Evolutionary conservation across 2,113 vertebrate species (phyloP).

Genomic region (Fulica atra): DNA sequence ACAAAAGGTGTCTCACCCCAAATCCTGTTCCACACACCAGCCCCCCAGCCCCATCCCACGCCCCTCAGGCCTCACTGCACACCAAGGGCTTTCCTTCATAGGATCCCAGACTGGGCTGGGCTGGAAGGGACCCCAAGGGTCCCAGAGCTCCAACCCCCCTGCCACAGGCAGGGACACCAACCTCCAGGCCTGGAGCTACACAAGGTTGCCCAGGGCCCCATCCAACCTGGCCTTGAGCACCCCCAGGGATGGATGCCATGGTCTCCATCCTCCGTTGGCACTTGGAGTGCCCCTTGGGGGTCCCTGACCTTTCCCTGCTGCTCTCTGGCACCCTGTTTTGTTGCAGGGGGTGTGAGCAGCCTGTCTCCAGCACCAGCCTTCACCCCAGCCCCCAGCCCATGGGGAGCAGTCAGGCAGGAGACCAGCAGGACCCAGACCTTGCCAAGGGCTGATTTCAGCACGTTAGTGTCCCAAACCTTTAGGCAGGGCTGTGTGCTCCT

Average conservation of each 20-base stretch:
- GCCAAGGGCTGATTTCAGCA: fast-evolving
- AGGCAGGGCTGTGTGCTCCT: not conserved
- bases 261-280: not conserved
- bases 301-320: not conserved
- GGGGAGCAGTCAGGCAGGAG: fast-evolving
- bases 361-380: not conserved
- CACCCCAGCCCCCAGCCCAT: fast-evolving
- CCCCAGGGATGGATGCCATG: no score
- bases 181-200: no score
- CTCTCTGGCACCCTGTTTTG: fast-evolving
- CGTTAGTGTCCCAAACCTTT: fast-evolving
- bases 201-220: no score
- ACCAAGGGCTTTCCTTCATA: fast-evolving
- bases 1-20: not conserved
- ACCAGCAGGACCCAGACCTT: not conserved
- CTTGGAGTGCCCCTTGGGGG: fast-evolving
- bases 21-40: not conserved
- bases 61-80: not conserved
- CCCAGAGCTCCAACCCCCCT: no score
- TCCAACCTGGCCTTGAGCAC: no score
- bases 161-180: no score
- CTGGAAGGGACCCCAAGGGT: no score
- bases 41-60: fast-evolving
- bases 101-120: no score
- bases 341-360: fast-evolving